Base-by-base conservation (phyloP, 2,888 invertebrate species). In the Sminthurinus aureus region DNA sequence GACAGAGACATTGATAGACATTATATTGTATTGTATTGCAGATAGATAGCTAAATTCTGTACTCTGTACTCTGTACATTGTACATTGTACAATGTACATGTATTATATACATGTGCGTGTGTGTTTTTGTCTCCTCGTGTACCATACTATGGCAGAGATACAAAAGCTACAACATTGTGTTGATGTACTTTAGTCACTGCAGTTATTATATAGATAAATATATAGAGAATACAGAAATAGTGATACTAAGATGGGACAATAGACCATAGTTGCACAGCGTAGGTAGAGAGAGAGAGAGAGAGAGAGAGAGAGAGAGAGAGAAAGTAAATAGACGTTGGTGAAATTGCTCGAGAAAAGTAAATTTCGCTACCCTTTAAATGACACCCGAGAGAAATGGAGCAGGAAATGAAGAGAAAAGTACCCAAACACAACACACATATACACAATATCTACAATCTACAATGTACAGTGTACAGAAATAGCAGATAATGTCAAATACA, bases 351-450 rank as follows among this genome's bases (percentile, higher is more conserved):
- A 71, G 71, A 64, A 38, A 64, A 77, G 51, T 77, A 77, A 77
- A 77, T 77, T 77, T 79, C 26, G 64, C 79, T 79, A 79, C 79
- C 64, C 64, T 69, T 69, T 50, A 73, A 58, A 81, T 81, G 80
- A 81, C 80, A 81, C 80, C 80, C 80, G 18, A 22, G 80, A 81
- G 80, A 52, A 51, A 22, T 18, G n/a, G 15, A 26, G 9, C 12
- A 22, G 24, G 50, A 74, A 74, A 74, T 74, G 73, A 74, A 74
- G 73, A 74, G 73, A 74, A 74, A 74, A 76, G 50, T 74, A 74
- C 38, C 11, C 75, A 50, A 9, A 75, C n/a, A 74, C 38, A 38
- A 74, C 38, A 38, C 38, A 38, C 38, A 38, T 38, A 58, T 58
- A 18, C 58, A 58, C 2, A 13, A 58, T 58, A 58, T 58, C 58